A percentile compares a stretch with the other conserved stretches of the same genome.
Evolutionary conservation across 2,888 invertebrate genomes (phyloP).

Genomic region (Serripes groenlandicus): DNA sequence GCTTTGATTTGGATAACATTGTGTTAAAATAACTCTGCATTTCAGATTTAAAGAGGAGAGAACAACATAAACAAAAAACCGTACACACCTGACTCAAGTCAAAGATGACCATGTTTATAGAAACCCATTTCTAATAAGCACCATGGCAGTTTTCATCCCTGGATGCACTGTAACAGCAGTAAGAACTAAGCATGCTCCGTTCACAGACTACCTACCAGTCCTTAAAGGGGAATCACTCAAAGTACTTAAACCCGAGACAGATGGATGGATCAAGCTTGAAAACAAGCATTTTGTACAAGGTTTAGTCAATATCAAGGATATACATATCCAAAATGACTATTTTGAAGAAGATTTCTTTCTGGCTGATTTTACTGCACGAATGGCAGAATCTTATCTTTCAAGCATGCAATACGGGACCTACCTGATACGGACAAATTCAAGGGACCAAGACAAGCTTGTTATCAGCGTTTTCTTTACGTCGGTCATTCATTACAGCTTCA

Average conservation of each 20-base stretch:
- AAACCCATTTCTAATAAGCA: background rate
- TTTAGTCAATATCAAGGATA: conserved; percentile 34
- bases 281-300: conserved; percentile 50
- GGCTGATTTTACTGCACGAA: conserved; percentile 55
- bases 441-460: conserved; percentile 46
- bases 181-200: conserved; percentile 49
- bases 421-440: conserved; percentile 48
- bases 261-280: conserved; percentile 35
- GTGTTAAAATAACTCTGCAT: too few relatives aligned
- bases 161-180: conserved; percentile 32
- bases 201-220: conserved; percentile 41
- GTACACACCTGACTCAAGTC: too few relatives aligned
- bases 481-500: conserved; percentile 59
- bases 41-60: too few relatives aligned
- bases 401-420: conserved; percentile 48
- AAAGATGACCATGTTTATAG: background rate
- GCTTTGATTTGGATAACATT: too few relatives aligned
- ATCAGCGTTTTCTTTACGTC: conserved; percentile 58
- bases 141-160: background rate
- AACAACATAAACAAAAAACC: too few relatives aligned
- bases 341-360: conserved; percentile 57
- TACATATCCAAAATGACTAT: conserved; percentile 38
- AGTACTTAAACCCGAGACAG: conserved; percentile 19
- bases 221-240: conserved; percentile 57
- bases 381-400: conserved; percentile 44